Conservation (phyloP, 2,888 invertebrate species). For the Myathropa florea region DNA sequence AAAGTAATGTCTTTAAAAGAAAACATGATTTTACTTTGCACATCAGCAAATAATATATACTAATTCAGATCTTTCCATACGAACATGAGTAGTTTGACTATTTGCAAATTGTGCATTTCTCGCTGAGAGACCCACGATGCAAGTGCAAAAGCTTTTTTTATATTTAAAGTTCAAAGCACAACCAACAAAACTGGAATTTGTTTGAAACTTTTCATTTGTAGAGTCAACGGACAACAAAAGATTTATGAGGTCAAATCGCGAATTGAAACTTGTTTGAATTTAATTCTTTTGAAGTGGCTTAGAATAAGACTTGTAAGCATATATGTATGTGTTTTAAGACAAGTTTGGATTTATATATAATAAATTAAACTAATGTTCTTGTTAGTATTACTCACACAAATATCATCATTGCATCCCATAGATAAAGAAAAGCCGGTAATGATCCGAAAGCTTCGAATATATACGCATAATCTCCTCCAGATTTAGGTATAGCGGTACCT, state of each 20-base stretch:
- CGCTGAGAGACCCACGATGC: neutral
- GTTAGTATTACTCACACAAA: conserved; percentile 89
- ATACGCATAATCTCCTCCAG: conserved; percentile 98
- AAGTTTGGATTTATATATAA: neutral
- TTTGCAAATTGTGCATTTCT: neutral
- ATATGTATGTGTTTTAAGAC: neutral
- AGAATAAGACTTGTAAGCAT: no score
- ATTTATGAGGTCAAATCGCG: no score
- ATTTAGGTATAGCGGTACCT: conserved; percentile 90
- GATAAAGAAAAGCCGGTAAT: conserved; percentile 94
- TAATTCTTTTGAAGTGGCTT: no score
- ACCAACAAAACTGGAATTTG: neutral
- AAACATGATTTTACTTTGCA: no score
- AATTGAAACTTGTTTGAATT: no score
- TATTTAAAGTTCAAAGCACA: neutral
- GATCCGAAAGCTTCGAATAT: conserved; percentile 95
- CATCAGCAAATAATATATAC: no score
- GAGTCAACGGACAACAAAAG: neutral
- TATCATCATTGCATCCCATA: conserved; percentile 98
- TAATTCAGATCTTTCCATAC: no score
- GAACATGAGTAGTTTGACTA: neutral
- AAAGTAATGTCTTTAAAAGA: no score
- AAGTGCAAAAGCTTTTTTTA: neutral
- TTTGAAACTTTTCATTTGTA: no score
- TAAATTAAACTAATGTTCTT: neutral